Conservation (phyloP, 2,113 vertebrate genomes). For the Acrocephalus arundinaceus region DNA sequence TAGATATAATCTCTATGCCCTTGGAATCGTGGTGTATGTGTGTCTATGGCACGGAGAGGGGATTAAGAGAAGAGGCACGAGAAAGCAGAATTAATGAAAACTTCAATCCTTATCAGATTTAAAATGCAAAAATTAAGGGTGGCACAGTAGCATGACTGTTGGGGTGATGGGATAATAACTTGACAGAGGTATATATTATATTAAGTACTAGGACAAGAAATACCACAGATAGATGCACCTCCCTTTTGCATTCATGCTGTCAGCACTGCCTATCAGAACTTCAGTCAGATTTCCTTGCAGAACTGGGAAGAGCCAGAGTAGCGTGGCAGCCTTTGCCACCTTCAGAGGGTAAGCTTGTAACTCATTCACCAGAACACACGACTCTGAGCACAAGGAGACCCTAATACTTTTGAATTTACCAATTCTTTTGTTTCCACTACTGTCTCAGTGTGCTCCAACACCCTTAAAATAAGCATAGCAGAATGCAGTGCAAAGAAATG, state of each 20-base stretch:
- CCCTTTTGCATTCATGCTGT: neutral
- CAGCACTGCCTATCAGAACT: neutral
- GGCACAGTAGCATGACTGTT: neutral
- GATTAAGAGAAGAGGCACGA: neutral
- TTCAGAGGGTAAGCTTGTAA: neutral
- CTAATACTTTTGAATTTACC: neutral
- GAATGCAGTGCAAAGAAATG: constrained; percentile 27
- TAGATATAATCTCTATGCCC: neutral
- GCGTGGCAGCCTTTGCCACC: neutral
- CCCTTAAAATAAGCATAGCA: constrained; percentile 4
- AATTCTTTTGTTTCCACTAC: neutral
- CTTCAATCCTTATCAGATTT: neutral
- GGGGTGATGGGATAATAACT: neutral
- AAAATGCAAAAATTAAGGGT: neutral
- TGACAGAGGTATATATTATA: neutral
- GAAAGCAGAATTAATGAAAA: neutral
- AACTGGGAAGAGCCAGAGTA: neutral
- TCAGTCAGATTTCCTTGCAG: neutral
- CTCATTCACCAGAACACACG: neutral
- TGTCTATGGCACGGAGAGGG: neutral
- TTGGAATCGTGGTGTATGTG: neutral
- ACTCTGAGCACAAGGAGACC: neutral
- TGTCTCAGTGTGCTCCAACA: neutral
- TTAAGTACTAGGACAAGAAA: neutral
- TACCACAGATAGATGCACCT: neutral